Evolutionary conservation across 2,888 invertebrate genomes (phyloP).

Genomic region (Parthenolecanium corni): DNA sequence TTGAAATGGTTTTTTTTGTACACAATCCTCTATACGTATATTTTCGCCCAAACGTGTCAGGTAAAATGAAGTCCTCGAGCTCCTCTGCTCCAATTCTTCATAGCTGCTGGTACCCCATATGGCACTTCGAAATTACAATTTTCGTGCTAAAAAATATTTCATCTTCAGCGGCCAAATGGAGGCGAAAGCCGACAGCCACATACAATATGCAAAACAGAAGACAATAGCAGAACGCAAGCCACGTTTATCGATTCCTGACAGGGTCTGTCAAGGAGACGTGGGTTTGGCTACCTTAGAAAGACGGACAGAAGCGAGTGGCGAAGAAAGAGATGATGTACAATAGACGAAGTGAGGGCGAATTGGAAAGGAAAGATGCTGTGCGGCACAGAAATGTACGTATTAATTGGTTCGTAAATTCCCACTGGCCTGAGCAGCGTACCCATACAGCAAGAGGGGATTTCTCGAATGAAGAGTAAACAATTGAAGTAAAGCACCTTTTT

Average conservation of each 20-base stretch:
- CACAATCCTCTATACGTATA: no score
- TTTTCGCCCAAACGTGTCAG: no score
- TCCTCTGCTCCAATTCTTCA: no score
- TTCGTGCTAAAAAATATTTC: no score
- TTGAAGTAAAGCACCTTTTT: slow-evolving; percentile 23
- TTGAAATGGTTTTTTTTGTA: no score
- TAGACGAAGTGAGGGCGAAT: no score
- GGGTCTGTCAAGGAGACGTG: slow-evolving; percentile 24
- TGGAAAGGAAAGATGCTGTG: no score
- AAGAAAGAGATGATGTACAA: no score
- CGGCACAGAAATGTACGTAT: slow-evolving; percentile 20
- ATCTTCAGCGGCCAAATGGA: no score
- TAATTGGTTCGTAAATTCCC: slow-evolving; percentile 27
- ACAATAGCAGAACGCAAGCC: slow-evolving; percentile 14
- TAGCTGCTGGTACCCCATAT: no score
- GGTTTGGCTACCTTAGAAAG: slow-evolving; percentile 21
- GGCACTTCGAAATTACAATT: no score
- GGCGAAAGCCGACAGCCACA: slow-evolving; percentile 3
- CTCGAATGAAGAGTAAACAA: slow-evolving; percentile 25
- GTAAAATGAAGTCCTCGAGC: no score
- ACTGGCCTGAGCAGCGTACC: slow-evolving; percentile 20
- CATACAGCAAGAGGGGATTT: slow-evolving; percentile 16
- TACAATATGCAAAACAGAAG: slow-evolving; percentile 15
- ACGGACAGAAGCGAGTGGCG: slow-evolving; percentile 7
- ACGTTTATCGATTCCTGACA: slow-evolving; percentile 34